Evolutionary conservation across 2,113 vertebrate species (phyloP).

Genomic region (Gadus chalcogrammus): DNA sequence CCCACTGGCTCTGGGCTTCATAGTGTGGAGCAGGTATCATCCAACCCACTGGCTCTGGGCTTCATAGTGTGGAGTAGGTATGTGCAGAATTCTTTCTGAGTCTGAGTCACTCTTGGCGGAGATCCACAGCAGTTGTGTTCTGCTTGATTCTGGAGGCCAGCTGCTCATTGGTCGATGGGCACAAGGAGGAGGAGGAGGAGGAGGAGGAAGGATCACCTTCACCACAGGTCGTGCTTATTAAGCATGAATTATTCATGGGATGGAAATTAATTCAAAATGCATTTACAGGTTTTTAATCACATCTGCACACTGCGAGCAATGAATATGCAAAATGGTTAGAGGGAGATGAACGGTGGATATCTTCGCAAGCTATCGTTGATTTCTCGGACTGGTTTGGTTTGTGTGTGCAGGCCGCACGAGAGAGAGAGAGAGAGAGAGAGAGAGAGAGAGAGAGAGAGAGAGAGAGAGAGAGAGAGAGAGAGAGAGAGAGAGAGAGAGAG

Average conservation of each 20-base stretch:
- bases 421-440: too few species aligned
- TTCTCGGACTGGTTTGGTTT: too few species aligned
- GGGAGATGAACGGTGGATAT: constrained; percentile 47
- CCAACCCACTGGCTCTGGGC: constrained; percentile 4
- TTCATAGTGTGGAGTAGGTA: constrained; percentile 41
- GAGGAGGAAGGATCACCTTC: constrained; percentile 67
- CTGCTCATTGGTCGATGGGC: background rate
- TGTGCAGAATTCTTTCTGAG: constrained; percentile 33
- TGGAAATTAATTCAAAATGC: constrained; percentile 64
- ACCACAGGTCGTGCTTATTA: constrained; percentile 59
- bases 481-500: too few species aligned
- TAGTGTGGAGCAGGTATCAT: too few species aligned
- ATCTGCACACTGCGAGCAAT: constrained; percentile 61
- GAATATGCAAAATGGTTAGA: constrained; percentile 65
- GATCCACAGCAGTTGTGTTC: constrained; percentile 33
- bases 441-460: too few species aligned
- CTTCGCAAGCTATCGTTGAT: constrained; percentile 43
- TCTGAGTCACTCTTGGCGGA: constrained; percentile 45
- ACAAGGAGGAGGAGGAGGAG: constrained; percentile 28
- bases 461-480: too few species aligned
- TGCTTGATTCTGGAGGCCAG: background rate
- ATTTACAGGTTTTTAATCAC: constrained; percentile 74
- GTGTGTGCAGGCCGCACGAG: too few species aligned
- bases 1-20: too few species aligned
- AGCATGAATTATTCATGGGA: constrained; percentile 66